These are phyloP conservation scores for Acanthopagrus latus DNA, from an alignment of 2,797 vertebrate genomes.

Conservation along the genomic window DNA sequence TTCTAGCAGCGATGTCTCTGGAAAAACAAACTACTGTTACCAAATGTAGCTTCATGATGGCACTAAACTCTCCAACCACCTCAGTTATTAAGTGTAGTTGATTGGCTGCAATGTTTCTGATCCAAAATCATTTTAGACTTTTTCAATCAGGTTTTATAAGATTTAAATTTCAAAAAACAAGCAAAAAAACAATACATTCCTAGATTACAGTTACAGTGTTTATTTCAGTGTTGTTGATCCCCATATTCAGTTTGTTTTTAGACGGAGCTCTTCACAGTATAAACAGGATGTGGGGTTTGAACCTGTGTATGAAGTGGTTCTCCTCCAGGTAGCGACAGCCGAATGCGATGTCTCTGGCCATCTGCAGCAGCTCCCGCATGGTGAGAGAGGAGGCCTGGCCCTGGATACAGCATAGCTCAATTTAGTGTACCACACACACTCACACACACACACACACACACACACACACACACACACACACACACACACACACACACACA, in stretches of 20 bases:
- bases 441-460: background rate
- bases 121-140: background rate
- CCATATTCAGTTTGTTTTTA: background rate
- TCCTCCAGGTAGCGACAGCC: conserved; percentile 95
- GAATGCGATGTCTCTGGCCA: conserved; percentile 93
- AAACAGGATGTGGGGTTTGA: conserved; percentile 6
- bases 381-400: conserved; percentile 87
- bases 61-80: background rate
- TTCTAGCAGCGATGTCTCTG: conserved; percentile 95
- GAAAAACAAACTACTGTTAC: conserved; percentile 52
- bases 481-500: no score
- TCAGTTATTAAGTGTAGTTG: background rate
- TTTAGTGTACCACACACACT: conserved; percentile 21
- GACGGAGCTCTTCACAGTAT: background rate
- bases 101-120: background rate
- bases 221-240: background rate
- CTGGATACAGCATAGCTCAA: conserved; percentile 77
- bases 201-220: background rate
- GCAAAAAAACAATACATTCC: background rate
- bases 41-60: background rate
- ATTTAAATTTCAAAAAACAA: background rate
- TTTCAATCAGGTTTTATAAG: background rate
- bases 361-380: conserved; percentile 91
- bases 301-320: conserved; percentile 92
- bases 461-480: no score